Evolutionary conservation across 2,113 vertebrate species (phyloP).

Genomic region (Cinclus mexicanus): DNA sequence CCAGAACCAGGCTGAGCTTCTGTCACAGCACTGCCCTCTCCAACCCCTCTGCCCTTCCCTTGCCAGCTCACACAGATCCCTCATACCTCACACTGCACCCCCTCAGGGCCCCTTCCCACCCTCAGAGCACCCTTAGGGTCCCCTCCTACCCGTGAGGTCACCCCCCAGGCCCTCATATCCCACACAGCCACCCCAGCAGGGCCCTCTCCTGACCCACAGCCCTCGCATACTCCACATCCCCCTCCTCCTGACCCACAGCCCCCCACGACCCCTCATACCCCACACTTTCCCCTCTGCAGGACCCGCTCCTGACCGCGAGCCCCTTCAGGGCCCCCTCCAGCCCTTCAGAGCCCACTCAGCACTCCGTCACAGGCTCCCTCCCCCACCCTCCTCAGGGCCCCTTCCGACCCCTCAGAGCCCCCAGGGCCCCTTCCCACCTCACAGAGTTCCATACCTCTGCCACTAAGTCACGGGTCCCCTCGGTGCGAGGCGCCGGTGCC

Average conservation of each 20-base stretch:
- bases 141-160: not conserved
- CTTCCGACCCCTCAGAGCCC: not conserved
- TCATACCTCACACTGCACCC: not conserved
- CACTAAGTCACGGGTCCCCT: fast-evolving
- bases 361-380: no score
- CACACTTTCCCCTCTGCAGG: not conserved
- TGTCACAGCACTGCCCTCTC: not conserved
- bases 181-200: no score
- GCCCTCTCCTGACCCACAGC: not conserved
- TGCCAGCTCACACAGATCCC: not conserved
- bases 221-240: not conserved
- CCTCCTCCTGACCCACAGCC: not conserved
- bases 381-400: no score
- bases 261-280: not conserved
- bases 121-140: no score
- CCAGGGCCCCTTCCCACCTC: no score
- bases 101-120: not conserved
- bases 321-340: not conserved
- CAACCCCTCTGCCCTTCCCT: not conserved
- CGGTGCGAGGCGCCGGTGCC: not conserved
- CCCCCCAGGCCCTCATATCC: not conserved
- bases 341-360: not conserved
- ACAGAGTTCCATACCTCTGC: no score
- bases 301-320: not conserved
- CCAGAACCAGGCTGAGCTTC: not conserved